Evolutionary conservation across 2,888 invertebrate species (phyloP), one percentile per base, ranked within the genome.

Genomic region (Zaprionus lineosus): DNA sequence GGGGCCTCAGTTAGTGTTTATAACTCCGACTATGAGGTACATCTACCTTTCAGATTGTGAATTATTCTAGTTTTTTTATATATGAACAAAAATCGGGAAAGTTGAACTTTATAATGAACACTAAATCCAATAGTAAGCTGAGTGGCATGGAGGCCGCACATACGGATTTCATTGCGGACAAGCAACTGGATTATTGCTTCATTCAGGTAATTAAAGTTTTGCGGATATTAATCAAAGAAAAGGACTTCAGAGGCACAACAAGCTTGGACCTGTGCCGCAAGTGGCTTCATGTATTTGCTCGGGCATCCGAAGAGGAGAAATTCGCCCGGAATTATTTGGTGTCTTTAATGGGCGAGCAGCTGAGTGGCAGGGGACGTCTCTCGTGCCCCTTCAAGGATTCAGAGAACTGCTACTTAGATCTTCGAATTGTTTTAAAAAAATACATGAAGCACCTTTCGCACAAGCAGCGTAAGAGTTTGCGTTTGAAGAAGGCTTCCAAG

Each of bases 291-390:
- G 31, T 48, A 4, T 39, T 67, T 1, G 0, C 7, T 36, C 3
- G 41, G 0, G 21, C 47, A 4, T 11, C 43, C 12, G 48, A 44
- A 2, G 34, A 53, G 1, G 68, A 65, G 52, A 60, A 28, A 16
- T 16, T 18, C 4, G 68, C 68, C 0, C 12, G 65, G 0, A 67
- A 65, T 1, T 43, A 29, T 11, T 47, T 65, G 0, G 1, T 52
- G 0, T 6, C 7, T 1, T 5, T 65, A 11, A 43, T 65, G 65
- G 1, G 24, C 5, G 1, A 4, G 1, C 65, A 65, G 43, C 11
- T 65, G 11, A 44, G 18, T 8, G n/a, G 31, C 0, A 7, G 1
- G 1, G 26, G 34, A 0, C 8, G 6, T 0, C 6, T 65, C 4
- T 1, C 4, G 0, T 40, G 29, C 11, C 65, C 65, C 0, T 65